Evolutionary conservation across 2,113 vertebrate species (phyloP).

Genomic region (Mustelus asterias): DNA sequence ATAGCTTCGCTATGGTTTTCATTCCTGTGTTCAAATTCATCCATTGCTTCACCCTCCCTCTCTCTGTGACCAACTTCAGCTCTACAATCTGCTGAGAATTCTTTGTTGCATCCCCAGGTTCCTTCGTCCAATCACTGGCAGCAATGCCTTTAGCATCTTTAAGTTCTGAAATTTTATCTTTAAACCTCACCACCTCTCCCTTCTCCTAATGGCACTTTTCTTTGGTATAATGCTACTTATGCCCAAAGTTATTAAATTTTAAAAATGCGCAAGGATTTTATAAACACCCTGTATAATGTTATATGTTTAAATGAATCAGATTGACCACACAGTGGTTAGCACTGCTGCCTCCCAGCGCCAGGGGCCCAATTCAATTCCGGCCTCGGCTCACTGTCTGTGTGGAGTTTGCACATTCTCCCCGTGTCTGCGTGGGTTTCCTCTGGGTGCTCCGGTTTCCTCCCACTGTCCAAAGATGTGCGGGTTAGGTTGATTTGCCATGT

Average conservation of each 20-base stretch:
- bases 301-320: not conserved
- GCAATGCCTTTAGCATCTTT: not conserved
- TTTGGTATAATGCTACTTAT: not conserved
- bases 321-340: not conserved
- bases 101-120: not conserved
- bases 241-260: not conserved
- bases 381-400: too few species aligned
- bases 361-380: too few species aligned
- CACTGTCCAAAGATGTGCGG: too few species aligned
- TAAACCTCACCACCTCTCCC: not conserved
- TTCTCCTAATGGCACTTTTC: not conserved
- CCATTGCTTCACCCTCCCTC: not conserved
- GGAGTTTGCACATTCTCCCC: too few species aligned
- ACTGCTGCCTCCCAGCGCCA: too few species aligned
- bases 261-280: not conserved
- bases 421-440: too few species aligned
- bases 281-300: not conserved
- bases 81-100: not conserved
- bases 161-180: not conserved
- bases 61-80: not conserved
- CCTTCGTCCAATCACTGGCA: not conserved
- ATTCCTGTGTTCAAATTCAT: not conserved
- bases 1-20: not conserved
- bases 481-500: too few species aligned
- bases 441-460: too few species aligned